These are phyloP conservation scores for Ferrisia virgata DNA, from an alignment of 2,888 invertebrate species.

Conservation along the genomic window DNA sequence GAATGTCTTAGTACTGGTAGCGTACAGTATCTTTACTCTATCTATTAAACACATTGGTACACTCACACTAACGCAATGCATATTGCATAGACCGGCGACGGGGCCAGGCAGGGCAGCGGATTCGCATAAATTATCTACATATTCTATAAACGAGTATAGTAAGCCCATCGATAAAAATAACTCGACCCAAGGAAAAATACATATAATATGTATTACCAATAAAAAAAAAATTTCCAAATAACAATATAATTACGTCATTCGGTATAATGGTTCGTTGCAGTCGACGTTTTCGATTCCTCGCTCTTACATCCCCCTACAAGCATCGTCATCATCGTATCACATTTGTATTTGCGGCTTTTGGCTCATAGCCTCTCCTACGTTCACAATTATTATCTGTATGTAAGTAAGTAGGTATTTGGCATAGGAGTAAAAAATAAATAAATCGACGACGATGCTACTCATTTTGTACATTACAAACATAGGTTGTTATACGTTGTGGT, in stretches of 20 bases:
- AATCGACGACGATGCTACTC: background rate
- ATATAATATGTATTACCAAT: background rate
- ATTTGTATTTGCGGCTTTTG: background rate
- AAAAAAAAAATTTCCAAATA: background rate
- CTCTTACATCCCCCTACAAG: background rate
- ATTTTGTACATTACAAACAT: no score
- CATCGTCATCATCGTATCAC: background rate
- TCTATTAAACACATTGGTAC: no score
- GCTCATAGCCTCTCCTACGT: background rate
- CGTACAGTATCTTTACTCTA: no score
- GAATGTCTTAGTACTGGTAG: no score
- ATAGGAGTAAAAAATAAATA: background rate
- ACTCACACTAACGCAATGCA: background rate
- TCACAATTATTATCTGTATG: background rate
- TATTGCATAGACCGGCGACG: background rate
- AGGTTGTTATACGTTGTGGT: no score
- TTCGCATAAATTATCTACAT: background rate
- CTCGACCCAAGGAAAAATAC: background rate
- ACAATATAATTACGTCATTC: slow-evolving; percentile 4
- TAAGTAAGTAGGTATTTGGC: background rate
- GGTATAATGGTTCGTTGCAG: background rate
- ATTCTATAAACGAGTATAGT: background rate
- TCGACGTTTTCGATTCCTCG: background rate
- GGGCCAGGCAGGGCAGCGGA: no score
- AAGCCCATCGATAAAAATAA: background rate